A percentile compares a stretch with the other conserved stretches of the same genome.
Evolutionary conservation across 1,140 invertebrate genomes (phyloP).

Genomic region (Drosophila repletoides): DNA sequence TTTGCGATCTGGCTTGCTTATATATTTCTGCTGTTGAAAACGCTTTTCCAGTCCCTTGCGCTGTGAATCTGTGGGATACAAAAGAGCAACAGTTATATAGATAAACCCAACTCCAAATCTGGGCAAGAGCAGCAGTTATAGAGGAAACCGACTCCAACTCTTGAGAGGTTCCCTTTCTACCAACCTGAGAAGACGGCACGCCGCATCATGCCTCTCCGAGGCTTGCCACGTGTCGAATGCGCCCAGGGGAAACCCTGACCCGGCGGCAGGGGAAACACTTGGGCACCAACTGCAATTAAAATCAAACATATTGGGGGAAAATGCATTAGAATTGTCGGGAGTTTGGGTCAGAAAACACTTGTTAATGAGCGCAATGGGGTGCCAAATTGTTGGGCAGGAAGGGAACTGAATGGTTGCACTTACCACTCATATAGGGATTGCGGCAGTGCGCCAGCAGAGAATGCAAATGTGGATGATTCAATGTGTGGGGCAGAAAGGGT

Average conservation of each 20-base stretch:
- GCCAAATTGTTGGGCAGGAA: conserved; percentile 24
- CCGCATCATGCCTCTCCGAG: conserved; percentile 96
- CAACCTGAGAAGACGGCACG: conserved; percentile 89
- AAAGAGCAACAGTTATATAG: conserved; percentile 13
- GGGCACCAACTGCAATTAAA: conserved; percentile 81
- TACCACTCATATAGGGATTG: conserved; percentile 84
- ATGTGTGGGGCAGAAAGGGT: conserved; percentile 83
- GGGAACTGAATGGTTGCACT: conserved; percentile 43
- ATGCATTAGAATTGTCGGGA: conserved; percentile 49
- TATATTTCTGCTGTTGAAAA: conserved; percentile 99
- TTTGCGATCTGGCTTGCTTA: conserved; percentile 97
- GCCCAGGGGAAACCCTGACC: conserved; percentile 90
- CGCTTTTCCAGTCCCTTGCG: conserved; percentile 96
- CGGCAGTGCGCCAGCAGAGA: conserved; percentile 83
- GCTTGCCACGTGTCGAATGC: conserved; percentile 90
- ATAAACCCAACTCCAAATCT: neutral
- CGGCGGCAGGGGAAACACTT: conserved; percentile 87
- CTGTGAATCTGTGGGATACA: conserved; percentile 91
- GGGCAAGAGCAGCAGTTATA: conserved; percentile 9
- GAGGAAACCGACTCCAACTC: neutral
- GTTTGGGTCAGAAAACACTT: conserved; percentile 48
- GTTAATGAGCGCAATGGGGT: conserved; percentile 62
- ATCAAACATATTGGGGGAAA: conserved; percentile 18
- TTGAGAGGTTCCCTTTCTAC: conserved; percentile 25
- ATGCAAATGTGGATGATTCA: conserved; percentile 82